Evolutionary conservation across 2,888 invertebrate genomes (phyloP).

Genomic region (Psylliodes chrysocephalus): DNA sequence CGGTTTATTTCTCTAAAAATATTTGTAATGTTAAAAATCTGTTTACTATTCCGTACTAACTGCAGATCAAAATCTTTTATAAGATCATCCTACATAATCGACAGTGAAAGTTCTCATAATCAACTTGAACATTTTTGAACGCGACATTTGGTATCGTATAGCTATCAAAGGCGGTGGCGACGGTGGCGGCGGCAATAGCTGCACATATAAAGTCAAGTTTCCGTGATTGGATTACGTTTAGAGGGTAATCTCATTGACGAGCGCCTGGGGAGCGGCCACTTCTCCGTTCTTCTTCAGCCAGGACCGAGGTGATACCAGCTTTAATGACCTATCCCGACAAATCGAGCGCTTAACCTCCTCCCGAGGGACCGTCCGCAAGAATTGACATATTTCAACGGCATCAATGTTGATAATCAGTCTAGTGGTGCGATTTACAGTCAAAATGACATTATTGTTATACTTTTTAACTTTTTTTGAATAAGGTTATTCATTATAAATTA

Average conservation of each 20-base stretch:
- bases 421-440: too few species aligned
- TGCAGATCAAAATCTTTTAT: too few species aligned
- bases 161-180: conserved; percentile 6
- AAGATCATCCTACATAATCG: background rate
- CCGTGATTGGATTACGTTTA: conserved; percentile 76
- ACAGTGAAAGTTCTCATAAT: background rate
- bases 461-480: too few species aligned
- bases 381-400: conserved; percentile 40
- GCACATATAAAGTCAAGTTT: conserved; percentile 32
- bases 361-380: conserved; percentile 45
- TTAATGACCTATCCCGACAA: conserved; percentile 67
- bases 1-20: too few species aligned
- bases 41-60: too few species aligned
- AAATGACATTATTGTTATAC: too few species aligned
- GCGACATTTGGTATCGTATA: conserved; percentile 6
- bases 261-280: conserved; percentile 66
- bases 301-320: conserved; percentile 55
- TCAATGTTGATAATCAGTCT: conserved; percentile 1
- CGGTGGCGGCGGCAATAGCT: conserved; percentile 15
- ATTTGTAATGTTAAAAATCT: too few species aligned
- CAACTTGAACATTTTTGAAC: background rate
- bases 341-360: conserved; percentile 64
- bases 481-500: too few species aligned
- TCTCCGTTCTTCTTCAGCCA: conserved; percentile 33
- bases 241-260: conserved; percentile 71